A percentile compares a stretch with the other conserved stretches of the same genome.
Evolutionary conservation across 2,888 invertebrate species (phyloP).

Genomic region (Callimorpha dominula): DNA sequence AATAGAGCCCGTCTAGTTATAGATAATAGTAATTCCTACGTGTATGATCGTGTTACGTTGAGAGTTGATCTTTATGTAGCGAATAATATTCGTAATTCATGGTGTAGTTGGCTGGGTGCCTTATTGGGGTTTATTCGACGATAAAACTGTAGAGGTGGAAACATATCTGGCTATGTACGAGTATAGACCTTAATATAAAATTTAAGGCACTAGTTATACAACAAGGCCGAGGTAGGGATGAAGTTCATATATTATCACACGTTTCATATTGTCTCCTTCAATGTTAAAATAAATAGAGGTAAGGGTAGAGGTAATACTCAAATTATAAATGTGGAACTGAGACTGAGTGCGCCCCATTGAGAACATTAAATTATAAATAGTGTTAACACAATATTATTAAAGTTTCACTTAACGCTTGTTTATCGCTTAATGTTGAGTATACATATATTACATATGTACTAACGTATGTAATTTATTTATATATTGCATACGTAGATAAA

Average conservation of each 20-base stretch:
- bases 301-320: neutral
- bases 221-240: neutral
- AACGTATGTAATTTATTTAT: neutral
- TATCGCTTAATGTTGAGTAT: neutral
- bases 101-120: slow-evolving; percentile 15
- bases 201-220: slow-evolving; percentile 3
- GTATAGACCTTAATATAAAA: slow-evolving; percentile 20
- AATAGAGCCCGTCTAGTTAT: neutral
- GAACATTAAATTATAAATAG: slow-evolving; percentile 12
- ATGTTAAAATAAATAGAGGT: slow-evolving; percentile 5
- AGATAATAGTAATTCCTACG: neutral
- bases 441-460: no score
- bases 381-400: slow-evolving; percentile 15
- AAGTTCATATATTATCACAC: neutral
- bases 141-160: slow-evolving; percentile 11
- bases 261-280: slow-evolving; percentile 7
- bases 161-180: slow-evolving; percentile 16
- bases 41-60: neutral
- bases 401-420: slow-evolving; percentile 11
- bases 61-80: neutral
- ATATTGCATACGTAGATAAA: neutral
- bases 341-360: slow-evolving; percentile 5
- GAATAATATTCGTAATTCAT: slow-evolving; percentile 34
- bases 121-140: slow-evolving; percentile 37
- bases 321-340: slow-evolving; percentile 4